Evolutionary conservation across 1,140 invertebrate species (phyloP), one percentile per base, ranked within the genome.

Genomic region (Camponotus pennsylvanicus): DNA sequence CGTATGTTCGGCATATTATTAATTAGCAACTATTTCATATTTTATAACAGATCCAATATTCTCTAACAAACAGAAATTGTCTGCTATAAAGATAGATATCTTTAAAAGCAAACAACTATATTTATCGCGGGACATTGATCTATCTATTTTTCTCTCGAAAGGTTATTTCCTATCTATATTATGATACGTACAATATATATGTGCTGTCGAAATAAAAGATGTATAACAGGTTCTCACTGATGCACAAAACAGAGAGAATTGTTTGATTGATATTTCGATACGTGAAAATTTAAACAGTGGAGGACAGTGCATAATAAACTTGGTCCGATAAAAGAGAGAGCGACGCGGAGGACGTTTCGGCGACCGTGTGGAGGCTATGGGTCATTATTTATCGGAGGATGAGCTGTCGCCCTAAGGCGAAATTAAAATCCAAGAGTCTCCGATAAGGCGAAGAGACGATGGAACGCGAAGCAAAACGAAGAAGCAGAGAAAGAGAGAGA

Each of bases 371-470:
- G 55, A 79, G 83, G 37, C 76, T 85, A 78, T 66, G 40, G 75
- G 73, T 55, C 83, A 70, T 79, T 85, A 85, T 78, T 85, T 78
- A 85, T 85, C 75, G 75, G 34, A 78, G 34, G 83, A 79, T 79
- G 83, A 85, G 63, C 83, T 77, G 75, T 85, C 69, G 75, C 73
- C 75, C n/a, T 64, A 78, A 85, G 83, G 59, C 70, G 42, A 66
- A 73, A 87, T 87, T 87, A 77, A 84, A 84, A 42, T 85, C 71
- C 66, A 37, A 87, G 32, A 69, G 63, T 42, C 57, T 27, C 45
- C 80, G 45, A 78, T 76, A 69, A 85, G 27, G 15, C 34, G 59
- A 64, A 83, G 55, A 83, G 55, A 83, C 42, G 77, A 86, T 55
- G 71, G 57, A 73, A 67, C 15, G 45, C 70, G 49, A 71, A 42